phyloP scores from a whole-genome alignment of 2,113 vertebrate species.

The Callaeas wilsoni region DNA sequence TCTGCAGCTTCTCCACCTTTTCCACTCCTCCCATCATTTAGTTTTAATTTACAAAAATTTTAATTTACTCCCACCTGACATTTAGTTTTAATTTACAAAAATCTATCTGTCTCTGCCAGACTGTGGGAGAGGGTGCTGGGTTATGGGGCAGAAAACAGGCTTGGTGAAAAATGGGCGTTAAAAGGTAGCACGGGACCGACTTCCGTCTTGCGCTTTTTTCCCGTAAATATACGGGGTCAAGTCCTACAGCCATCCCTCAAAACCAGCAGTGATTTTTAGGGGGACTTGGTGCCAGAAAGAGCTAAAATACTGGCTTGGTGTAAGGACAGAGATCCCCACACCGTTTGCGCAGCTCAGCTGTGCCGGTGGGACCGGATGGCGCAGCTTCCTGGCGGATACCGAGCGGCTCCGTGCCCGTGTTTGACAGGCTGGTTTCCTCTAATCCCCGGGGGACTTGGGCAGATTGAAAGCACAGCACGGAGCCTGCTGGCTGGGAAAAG shows the following conservation, averaged over 20 bases:
- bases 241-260: neutral
- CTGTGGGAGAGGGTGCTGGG: neutral
- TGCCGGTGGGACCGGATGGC: neutral
- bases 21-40: neutral
- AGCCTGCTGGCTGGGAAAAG: neutral
- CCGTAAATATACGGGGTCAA: neutral
- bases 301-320: neutral
- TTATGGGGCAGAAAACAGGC: neutral
- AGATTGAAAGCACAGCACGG: neutral
- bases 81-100: neutral
- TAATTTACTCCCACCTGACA: too few species aligned
- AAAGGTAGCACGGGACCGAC: neutral
- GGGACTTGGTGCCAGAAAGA: neutral
- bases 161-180: neutral
- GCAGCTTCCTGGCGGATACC: fast-evolving
- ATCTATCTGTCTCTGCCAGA: neutral
- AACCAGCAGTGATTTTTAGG: neutral
- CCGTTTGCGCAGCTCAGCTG: neutral
- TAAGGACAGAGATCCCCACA: neutral
- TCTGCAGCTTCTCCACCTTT: neutral
- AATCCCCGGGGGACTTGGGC: neutral
- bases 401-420: fast-evolving
- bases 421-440: neutral
- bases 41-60: neutral
- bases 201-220: neutral